Evolutionary conservation across 2,888 invertebrate genomes (phyloP), one percentile per base, ranked within the genome.

Genomic region (Prosopocoilus inquinatus): DNA sequence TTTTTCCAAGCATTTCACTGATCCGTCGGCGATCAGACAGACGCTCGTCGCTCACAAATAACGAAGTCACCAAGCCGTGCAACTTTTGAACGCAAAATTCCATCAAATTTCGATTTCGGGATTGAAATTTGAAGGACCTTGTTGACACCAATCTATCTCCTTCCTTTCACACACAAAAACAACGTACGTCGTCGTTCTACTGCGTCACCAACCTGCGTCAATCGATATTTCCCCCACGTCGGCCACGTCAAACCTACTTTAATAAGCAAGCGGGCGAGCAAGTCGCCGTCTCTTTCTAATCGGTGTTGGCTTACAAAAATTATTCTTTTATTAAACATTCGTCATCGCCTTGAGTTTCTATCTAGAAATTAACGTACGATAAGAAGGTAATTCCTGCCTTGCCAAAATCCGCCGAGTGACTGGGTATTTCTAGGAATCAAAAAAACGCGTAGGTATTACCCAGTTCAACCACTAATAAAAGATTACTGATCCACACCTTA

Each of bases 51-150:
- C 33, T 48, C 55, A 38, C 57, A 51, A 43, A 56, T 51, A 47
- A 61, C 55, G 54, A 58, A 59, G 52, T 53, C 58, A 54, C 60
- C 54, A 59, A 64, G 59, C 61, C 63, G 61, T 60, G 58, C 55
- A 62, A 68, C 66, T 70, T 71, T 69, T 68, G 61, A 71, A 67
- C 70, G 68, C 70, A 72, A 70, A 70, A 70, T 69, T 71, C 69
- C 59, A 60, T 51, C 64, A 63, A 65, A 62, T 58, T 54, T 50
- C 36, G 43, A 48, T 44, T 48, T 48, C 32, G 34, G 9, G 7
- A 16, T 48, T n/a, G 48, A 53, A 57, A 55, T 54, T 58, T 57
- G 58, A 56, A 45, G 57, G 46, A 56, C 61, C 53, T 34, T 48
- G 47, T 48, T 43, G 53, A 53, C 53, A 53, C 53, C 47, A 47